Evolutionary conservation across 2,888 invertebrate species (phyloP), one percentile per base, ranked within the genome.

Genomic region (Syrista parreyssii): DNA sequence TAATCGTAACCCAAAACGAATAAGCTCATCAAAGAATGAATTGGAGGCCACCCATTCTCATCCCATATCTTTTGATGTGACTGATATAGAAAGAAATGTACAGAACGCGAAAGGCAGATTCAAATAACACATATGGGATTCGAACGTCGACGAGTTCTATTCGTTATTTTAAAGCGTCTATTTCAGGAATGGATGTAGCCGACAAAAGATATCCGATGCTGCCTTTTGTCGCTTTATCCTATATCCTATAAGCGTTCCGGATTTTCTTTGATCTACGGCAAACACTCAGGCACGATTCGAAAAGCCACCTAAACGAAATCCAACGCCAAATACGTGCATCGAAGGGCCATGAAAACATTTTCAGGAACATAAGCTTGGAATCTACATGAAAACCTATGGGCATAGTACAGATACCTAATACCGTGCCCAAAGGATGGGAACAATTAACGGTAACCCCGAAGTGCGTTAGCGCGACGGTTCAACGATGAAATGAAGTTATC

Each of bases 401-500:
- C 55, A 55, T 23, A 23, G 23, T 55, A 55, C 9, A 34, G 9
- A 34, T 55, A 23, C 55, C 55, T 55, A 55, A 15, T 55, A 55
- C 15, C 23, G 23, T 55, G 23, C 55, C 23, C 23, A 55, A 55
- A 55, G 55, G 55, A 55, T 23, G 55, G 55, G 55, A 55, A 55
- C 55, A 55, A 55, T 55, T 55, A 55, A 55, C 9, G 23, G 23
- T 55, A 55, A 55, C 23, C 9, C 55, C 55, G 55, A 55, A 23
- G 55, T 55, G 55, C 55, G 55, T 55, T 55, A 55, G 15, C 55
- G 55, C 55, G 55, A 55, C 23, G 23, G 23, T 55, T 23, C 55
- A 55, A 55, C 55, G 55, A 55, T 83, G 84, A 84, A 86, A 88
- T 88, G 84, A 85, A 88, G 87, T 88, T 88, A 87, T 86, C 87